A percentile compares a stretch with the other conserved stretches of the same genome.
Conservation (phyloP, 37 sponge, comb jelly and placozoan species). For the Bolinopsis microptera region DNA sequence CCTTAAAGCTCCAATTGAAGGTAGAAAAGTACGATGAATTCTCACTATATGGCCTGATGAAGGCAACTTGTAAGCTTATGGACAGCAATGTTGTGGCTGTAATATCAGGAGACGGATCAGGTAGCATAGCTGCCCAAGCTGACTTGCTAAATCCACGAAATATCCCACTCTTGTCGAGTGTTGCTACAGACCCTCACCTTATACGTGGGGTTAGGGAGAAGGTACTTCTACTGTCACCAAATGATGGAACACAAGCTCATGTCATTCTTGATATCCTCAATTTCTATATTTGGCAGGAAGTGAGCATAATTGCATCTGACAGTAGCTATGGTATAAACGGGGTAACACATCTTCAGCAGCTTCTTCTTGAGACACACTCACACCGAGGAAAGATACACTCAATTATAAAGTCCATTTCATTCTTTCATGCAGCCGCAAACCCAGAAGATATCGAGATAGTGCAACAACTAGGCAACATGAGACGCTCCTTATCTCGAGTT, state of each 20-base stretch:
- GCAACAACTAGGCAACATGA: neutral
- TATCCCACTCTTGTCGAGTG: neutral
- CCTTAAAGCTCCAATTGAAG: neutral
- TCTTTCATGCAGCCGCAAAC: neutral
- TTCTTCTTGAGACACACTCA: neutral
- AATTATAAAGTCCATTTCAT: neutral
- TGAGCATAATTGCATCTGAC: constrained; percentile 21
- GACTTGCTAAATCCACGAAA: neutral
- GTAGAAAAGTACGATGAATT: neutral
- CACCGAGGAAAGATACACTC: neutral
- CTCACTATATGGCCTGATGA: neutral
- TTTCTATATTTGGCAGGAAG: neutral
- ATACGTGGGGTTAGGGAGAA: neutral
- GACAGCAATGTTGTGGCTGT: neutral
- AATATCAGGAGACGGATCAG: neutral
- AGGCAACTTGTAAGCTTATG: neutral
- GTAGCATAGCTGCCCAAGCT: neutral
- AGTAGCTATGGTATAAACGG: constrained; percentile 12
- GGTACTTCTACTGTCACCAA: neutral
- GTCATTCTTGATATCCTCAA: neutral
- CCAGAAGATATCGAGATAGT: neutral
- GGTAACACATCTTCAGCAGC: constrained; percentile 6
- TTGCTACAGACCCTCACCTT: constrained; percentile 1
- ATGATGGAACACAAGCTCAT: neutral
- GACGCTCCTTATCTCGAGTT: neutral